Percentiles rank a stretch among this genome's conserved stretches.
phyloP scores from a whole-genome alignment of 2,113 vertebrate species.

The Percina caprodes region DNA sequence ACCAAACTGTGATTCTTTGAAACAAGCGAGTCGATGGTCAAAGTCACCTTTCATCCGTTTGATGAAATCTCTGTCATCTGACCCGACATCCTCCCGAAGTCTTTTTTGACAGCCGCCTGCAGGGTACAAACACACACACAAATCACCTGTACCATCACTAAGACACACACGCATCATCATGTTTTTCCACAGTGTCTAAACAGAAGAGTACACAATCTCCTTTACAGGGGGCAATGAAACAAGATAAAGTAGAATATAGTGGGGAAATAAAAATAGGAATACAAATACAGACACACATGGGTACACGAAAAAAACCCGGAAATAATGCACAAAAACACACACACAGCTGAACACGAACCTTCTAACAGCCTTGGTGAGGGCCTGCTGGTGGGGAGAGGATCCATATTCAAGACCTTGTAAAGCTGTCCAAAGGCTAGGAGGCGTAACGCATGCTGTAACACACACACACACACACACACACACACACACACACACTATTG shows the following conservation, averaged over 20 bases:
- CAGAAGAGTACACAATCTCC: neutral
- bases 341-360: slow-evolving; percentile 52
- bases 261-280: neutral
- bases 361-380: slow-evolving; percentile 50
- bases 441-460: slow-evolving; percentile 74
- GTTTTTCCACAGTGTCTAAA: neutral
- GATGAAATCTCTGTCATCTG: slow-evolving; percentile 94
- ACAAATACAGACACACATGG: neutral
- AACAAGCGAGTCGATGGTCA: slow-evolving; percentile 23
- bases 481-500: slow-evolving; percentile 32
- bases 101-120: slow-evolving; percentile 89
- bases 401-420: slow-evolving; percentile 78
- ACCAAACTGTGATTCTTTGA: neutral
- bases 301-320: neutral
- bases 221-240: neutral
- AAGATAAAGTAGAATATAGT: neutral
- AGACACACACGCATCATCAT: neutral
- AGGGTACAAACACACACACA: neutral
- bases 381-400: slow-evolving; percentile 70
- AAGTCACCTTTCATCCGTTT: slow-evolving; percentile 95
- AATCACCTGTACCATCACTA: slow-evolving; percentile 17
- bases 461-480: slow-evolving; percentile 38
- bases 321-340: neutral
- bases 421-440: slow-evolving; percentile 80
- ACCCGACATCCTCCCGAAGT: slow-evolving; percentile 89